These are phyloP conservation scores for Callipepla squamata DNA, from an alignment of 2,113 vertebrate species.

Conservation along the genomic window DNA sequence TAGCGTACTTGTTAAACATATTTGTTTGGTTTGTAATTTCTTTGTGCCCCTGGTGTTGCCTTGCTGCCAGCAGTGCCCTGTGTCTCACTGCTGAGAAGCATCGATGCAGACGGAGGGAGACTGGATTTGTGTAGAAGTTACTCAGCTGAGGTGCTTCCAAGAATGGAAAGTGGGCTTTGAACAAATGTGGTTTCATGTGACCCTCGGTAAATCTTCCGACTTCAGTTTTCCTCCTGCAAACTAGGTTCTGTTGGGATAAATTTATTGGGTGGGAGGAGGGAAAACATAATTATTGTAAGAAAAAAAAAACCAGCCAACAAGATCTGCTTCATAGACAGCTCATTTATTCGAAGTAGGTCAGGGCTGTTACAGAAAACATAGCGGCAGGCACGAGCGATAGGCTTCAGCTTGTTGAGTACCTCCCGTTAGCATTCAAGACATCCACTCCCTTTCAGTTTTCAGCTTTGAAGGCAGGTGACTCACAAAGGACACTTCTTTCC, in stretches of 20 bases:
- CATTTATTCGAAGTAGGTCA: neutral
- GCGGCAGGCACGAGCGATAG: accelerated
- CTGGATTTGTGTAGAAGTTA: neutral
- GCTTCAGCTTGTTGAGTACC: neutral
- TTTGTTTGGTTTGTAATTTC: neutral
- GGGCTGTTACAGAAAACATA: neutral
- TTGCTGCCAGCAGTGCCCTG: neutral
- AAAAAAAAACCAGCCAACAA: accelerated
- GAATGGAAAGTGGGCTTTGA: neutral
- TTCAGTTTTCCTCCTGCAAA: neutral
- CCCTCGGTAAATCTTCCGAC: neutral
- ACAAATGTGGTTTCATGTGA: neutral
- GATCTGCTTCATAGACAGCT: neutral
- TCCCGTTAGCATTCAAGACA: neutral
- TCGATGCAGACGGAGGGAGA: neutral
- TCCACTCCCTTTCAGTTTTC: neutral
- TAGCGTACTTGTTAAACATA: neutral
- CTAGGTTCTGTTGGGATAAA: neutral
- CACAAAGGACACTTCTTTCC: neutral
- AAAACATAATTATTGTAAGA: neutral
- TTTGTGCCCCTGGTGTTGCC: neutral
- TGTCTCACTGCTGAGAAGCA: accelerated
- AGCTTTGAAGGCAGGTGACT: neutral
- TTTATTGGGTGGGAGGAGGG: neutral
- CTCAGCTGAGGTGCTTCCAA: neutral